Evolutionary conservation across 30 jellyfish, hydroid and myxozoan genomes (phyloP).

Genomic region (Hydractinia symbiolongicarpus): DNA sequence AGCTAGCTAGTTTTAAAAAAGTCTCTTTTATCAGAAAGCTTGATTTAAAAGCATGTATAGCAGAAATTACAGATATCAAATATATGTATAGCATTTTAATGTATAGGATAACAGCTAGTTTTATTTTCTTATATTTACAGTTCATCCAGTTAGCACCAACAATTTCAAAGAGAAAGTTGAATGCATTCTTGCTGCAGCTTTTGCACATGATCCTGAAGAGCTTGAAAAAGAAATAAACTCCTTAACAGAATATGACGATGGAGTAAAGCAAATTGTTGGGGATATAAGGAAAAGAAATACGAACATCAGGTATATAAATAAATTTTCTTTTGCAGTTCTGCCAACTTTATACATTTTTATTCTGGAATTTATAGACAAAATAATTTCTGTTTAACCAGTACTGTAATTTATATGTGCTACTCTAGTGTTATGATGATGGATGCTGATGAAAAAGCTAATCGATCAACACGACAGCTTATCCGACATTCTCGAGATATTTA

Average conservation of each 20-base stretch:
- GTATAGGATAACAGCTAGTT: too few relatives aligned
- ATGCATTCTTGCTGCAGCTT: background rate
- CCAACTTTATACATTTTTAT: background rate
- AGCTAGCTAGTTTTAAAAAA: too few relatives aligned
- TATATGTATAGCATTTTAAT: too few relatives aligned
- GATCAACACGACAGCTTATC: slow-evolving; percentile 2
- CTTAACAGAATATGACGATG: slow-evolving; percentile 3
- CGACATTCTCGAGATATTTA: slow-evolving; percentile 1
- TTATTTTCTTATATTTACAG: background rate
- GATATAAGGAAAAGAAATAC: background rate
- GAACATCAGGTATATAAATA: background rate
- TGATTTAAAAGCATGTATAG: too few relatives aligned
- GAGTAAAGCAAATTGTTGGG: background rate
- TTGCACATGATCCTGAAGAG: background rate
- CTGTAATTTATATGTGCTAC: too few relatives aligned
- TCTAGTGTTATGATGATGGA: too few relatives aligned
- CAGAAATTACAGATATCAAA: too few relatives aligned
- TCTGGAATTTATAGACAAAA: background rate
- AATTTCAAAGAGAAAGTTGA: background rate
- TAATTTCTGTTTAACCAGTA: too few relatives aligned
- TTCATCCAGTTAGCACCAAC: background rate
- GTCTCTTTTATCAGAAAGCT: too few relatives aligned
- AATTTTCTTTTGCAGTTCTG: background rate
- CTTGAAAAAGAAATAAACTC: slow-evolving; percentile 4
- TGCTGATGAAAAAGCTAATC: background rate